phyloP scores from a whole-genome alignment of 1,140 invertebrate species.

The Macrotrachela quadricornifera region DNA sequence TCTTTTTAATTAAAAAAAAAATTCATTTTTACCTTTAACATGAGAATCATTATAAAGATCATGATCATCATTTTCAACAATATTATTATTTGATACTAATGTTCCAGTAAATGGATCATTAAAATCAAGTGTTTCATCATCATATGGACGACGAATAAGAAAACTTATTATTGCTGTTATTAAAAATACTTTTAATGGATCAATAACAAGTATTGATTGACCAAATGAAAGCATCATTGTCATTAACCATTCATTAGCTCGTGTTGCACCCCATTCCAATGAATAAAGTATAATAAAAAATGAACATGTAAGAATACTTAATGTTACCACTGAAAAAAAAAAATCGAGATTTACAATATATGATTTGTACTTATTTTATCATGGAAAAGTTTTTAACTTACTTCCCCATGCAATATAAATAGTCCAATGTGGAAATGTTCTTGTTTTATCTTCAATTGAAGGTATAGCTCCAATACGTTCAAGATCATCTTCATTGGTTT shows the following conservation, averaged over 20 bases:
- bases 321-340: slow-evolving; percentile 16
- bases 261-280: slow-evolving; percentile 28
- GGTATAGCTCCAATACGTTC: too few relatives aligned
- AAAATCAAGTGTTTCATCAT: slow-evolving; percentile 20
- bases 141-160: slow-evolving; percentile 33
- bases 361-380: too few relatives aligned
- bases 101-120: too few relatives aligned
- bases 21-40: too few relatives aligned
- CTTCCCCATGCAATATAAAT: slow-evolving; percentile 23
- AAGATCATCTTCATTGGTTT: too few relatives aligned
- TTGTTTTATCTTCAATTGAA: too few relatives aligned
- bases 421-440: slow-evolving; percentile 23
- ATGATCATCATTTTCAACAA: too few relatives aligned
- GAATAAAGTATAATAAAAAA: slow-evolving; percentile 30
- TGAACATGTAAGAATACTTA: slow-evolving; percentile 17
- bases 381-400: slow-evolving; percentile 12
- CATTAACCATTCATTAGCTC: slow-evolving; percentile 28
- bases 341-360: too few relatives aligned
- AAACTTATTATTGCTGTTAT: slow-evolving; percentile 34
- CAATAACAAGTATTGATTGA: slow-evolving; percentile 25
- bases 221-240: slow-evolving; percentile 28
- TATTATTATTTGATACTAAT: too few relatives aligned
- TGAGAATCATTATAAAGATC: too few relatives aligned
- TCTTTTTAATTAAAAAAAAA: too few relatives aligned
- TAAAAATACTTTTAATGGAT: slow-evolving; percentile 31